Conservation (phyloP, 2,797 vertebrate species). For the Darevskia nairensis region DNA sequence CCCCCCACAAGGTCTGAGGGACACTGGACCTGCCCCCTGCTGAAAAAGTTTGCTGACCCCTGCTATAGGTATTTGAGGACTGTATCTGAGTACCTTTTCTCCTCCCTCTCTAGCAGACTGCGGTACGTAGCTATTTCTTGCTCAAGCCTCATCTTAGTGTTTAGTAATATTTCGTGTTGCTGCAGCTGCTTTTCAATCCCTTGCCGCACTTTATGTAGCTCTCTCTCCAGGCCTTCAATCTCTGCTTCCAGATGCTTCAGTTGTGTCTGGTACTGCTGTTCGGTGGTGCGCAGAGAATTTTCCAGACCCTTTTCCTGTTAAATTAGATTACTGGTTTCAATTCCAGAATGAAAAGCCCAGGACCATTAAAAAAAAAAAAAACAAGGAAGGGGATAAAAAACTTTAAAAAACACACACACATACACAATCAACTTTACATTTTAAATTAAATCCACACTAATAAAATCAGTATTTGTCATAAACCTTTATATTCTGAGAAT, state of each 20-base stretch:
- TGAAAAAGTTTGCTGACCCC: too few species aligned
- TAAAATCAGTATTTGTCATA: slow-evolving; percentile 4
- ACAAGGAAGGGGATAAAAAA: background rate
- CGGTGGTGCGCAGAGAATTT: slow-evolving; percentile 85
- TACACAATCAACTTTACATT: background rate
- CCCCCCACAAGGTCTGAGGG: too few species aligned
- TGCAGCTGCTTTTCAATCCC: slow-evolving; percentile 89
- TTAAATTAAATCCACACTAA: background rate
- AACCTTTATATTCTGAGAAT: background rate
- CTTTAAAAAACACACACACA: background rate
- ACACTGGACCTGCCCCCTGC: too few species aligned
- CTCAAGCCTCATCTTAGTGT: slow-evolving; percentile 95
- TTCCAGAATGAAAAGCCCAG: slow-evolving; percentile 24
- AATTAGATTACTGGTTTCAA: slow-evolving; percentile 32
- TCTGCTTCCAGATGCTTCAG: slow-evolving; percentile 88
- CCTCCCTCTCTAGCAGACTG: slow-evolving; percentile 90
- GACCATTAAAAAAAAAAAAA: accelerated
- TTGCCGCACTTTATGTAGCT: slow-evolving; percentile 87
- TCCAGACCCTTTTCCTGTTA: slow-evolving; percentile 92
- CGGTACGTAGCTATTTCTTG: slow-evolving; percentile 93
- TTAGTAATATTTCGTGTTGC: slow-evolving; percentile 90
- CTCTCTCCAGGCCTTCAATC: slow-evolving; percentile 86
- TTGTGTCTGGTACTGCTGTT: slow-evolving; percentile 88
- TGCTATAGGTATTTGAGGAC: background rate
- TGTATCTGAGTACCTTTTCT: slow-evolving; percentile 85